Base-by-base conservation (phyloP, 2,888 invertebrate species). In the Caenorhabditis panamensis region DNA sequence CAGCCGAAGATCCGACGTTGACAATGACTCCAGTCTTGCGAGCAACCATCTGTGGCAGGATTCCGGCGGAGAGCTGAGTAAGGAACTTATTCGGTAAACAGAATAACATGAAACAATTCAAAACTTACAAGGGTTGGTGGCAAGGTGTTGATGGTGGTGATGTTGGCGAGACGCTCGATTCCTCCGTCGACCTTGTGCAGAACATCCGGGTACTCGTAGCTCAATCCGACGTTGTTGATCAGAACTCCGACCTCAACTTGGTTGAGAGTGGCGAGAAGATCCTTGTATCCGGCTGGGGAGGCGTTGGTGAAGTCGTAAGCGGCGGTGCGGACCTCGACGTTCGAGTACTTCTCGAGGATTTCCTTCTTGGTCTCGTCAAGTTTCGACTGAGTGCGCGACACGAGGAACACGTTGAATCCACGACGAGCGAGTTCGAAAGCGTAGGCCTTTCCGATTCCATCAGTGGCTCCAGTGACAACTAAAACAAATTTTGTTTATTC, bases 181-280 rank as follows among this genome's bases (percentile, higher is more conserved):
- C 86, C 85, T 8, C 36, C 5, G 5, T 36, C 36, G 36, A 87
- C 73, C 54, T 84, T 79, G 68, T 90, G 88, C 47, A 90, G 58
- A 8, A 85, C 56, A 72, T 96, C 95, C 0, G 97, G 96, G 91
- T 95, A 94, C 0, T 94, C 92, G 91, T 96, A 95, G 41, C 95
- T 95, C 88, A 95, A 94, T 18, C 96, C 96, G 1, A 97, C 96
- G 92, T 97, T 97, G 92, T 97, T 97, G 41, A 97, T 94, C 91
- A 90, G 72, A 76, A 86, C 58, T 41, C 86, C 85, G 20, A 91
- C 79, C 26, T 90, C 86, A 26, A 88, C 59, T 58, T 87, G 73
- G 41, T 87, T 78, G 56, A 91, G 61, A 13, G 84, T 80, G 2
- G 69, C 67, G 37, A 89, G 56, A 8, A 90, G 76, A 4, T 82